Percentiles rank a stretch among this genome's conserved stretches.
Evolutionary conservation across 2,888 invertebrate species (phyloP).

Genomic region (Eucera pruinosa): DNA sequence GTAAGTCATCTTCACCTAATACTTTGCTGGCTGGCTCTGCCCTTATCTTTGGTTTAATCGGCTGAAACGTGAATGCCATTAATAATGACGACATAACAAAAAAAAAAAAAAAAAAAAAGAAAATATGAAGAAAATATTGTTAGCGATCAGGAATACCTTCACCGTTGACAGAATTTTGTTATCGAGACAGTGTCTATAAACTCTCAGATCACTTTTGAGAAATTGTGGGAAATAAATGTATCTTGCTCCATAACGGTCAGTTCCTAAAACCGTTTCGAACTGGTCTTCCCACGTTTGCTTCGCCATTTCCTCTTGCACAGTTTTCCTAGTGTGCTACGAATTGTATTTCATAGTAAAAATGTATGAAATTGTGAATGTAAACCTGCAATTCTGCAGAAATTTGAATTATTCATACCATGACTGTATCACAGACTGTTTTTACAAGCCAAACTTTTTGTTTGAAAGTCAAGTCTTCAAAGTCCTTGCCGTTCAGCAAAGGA

Average conservation of each 20-base stretch:
- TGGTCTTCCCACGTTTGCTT: constrained; percentile 84
- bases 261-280: constrained; percentile 84
- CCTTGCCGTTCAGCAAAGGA: constrained; percentile 84
- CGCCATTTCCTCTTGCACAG: constrained; percentile 85
- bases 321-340: constrained; percentile 85
- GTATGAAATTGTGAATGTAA: no score
- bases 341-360: not conserved
- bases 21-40: constrained; percentile 43
- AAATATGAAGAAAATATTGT: not conserved
- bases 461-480: constrained; percentile 85
- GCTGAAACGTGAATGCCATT: constrained; percentile 49
- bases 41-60: constrained; percentile 58
- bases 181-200: constrained; percentile 84
- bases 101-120: no score
- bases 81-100: not conserved
- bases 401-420: constrained; percentile 79
- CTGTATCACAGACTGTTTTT: constrained; percentile 86
- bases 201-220: constrained; percentile 85
- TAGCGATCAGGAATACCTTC: constrained; percentile 67
- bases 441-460: constrained; percentile 86
- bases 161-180: constrained; percentile 78
- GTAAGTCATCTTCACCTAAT: constrained; percentile 15
- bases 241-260: constrained; percentile 85
- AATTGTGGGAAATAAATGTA: constrained; percentile 86
- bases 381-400: no score